Conservation (phyloP, 35 echinoderm and acorn worm genomes). For the Strongylocentrotus purpuratus region DNA sequence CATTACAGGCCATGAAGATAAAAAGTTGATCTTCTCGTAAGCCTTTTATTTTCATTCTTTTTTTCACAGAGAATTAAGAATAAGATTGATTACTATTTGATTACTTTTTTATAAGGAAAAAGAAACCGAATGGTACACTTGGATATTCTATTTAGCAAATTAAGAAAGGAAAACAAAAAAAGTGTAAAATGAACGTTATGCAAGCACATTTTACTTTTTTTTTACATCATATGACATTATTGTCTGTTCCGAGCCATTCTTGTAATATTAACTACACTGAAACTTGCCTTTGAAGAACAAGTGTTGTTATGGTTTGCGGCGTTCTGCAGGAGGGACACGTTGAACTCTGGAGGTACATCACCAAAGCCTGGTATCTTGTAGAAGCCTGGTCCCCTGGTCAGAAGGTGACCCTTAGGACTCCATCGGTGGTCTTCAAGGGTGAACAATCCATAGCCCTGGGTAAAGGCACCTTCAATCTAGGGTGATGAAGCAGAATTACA, state of each 20-base stretch:
- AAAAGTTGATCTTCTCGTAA: no score
- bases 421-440: slow-evolving; percentile 79
- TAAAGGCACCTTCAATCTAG: slow-evolving; percentile 90
- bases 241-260: neutral
- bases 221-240: no score
- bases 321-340: slow-evolving; percentile 71
- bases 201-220: no score
- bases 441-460: slow-evolving; percentile 86
- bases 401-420: slow-evolving; percentile 69
- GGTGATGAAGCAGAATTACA: neutral
- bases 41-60: no score
- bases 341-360: slow-evolving; percentile 79
- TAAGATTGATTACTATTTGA: no score
- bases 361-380: slow-evolving; percentile 88
- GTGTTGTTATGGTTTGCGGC: slow-evolving; percentile 60
- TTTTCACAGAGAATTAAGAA: no score
- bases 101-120: no score
- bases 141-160: no score
- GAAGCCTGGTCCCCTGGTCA: slow-evolving; percentile 89
- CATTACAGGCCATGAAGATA: no score
- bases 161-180: no score
- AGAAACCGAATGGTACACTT: no score
- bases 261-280: neutral
- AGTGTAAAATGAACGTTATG: no score
- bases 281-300: slow-evolving; percentile 85